Conservation (phyloP, 1,140 invertebrate species). For the Phenacoccus solenopsis region DNA sequence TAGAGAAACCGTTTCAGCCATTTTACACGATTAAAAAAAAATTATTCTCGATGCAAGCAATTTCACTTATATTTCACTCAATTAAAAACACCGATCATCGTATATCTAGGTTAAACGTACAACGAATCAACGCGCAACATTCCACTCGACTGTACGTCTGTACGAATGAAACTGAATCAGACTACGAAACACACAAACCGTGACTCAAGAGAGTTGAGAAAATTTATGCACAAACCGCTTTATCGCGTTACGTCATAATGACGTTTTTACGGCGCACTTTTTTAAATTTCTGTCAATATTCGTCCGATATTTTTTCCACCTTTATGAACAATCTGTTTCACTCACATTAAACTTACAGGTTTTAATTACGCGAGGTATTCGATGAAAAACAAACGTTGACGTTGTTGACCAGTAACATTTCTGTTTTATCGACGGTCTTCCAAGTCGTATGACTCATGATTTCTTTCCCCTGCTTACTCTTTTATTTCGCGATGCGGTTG, state of each 20-base stretch:
- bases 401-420: too few species aligned
- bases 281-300: background rate
- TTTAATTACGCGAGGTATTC: too few species aligned
- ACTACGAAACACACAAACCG: background rate
- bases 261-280: background rate
- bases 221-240: constrained; percentile 1
- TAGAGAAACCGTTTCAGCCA: background rate
- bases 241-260: background rate
- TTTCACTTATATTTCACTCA: too few species aligned
- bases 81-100: background rate
- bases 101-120: background rate
- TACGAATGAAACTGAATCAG: background rate
- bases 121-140: background rate
- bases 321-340: background rate
- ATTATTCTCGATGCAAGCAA: too few species aligned
- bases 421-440: too few species aligned
- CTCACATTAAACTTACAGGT: too few species aligned
- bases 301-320: background rate
- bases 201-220: background rate
- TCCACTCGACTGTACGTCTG: background rate
- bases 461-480: too few species aligned
- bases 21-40: background rate
- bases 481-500: too few species aligned
- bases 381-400: too few species aligned
- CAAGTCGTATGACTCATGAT: too few species aligned